Conservation (phyloP, 64 coral and sea anemone genomes). For the Pocillopora damicornis region DNA sequence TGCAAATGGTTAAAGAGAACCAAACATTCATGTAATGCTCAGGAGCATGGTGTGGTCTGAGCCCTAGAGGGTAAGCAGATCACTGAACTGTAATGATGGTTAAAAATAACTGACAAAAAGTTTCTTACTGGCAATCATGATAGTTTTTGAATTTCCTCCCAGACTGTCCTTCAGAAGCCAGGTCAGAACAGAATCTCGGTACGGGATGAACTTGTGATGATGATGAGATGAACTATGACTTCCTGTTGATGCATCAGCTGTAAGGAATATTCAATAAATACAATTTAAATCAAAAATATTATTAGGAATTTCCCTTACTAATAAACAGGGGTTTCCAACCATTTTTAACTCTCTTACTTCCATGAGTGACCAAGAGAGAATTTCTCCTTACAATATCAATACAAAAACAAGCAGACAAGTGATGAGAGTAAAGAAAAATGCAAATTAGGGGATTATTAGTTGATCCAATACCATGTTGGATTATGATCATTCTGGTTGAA, state of each 20-base stretch:
- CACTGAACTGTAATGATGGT: too few relatives aligned
- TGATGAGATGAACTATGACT: conserved; percentile 29
- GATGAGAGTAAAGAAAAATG: too few relatives aligned
- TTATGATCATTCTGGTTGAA: too few relatives aligned
- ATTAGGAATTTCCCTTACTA: too few relatives aligned
- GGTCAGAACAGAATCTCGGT: conserved; percentile 92
- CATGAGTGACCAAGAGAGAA: too few relatives aligned
- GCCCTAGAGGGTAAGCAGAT: too few relatives aligned
- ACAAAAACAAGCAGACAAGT: too few relatives aligned
- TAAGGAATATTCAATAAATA: neutral
- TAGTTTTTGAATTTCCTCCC: conserved; percentile 95
- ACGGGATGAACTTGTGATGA: conserved; percentile 95
- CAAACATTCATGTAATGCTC: neutral
- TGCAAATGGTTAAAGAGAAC: neutral
- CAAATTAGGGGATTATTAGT: too few relatives aligned
- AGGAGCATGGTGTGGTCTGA: neutral
- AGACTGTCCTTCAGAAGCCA: conserved; percentile 99
- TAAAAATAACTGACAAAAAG: neutral
- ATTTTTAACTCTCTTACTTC: too few relatives aligned
- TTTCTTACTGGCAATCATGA: conserved; percentile 94
- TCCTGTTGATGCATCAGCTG: conserved; percentile 89
- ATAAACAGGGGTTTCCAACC: too few relatives aligned
- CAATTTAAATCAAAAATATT: neutral
- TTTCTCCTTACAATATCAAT: too few relatives aligned
- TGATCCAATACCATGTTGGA: too few relatives aligned